These are phyloP conservation scores for Gymnobelideus leadbeateri DNA, from an alignment of 2,113 vertebrate species.

Conservation along the genomic window DNA sequence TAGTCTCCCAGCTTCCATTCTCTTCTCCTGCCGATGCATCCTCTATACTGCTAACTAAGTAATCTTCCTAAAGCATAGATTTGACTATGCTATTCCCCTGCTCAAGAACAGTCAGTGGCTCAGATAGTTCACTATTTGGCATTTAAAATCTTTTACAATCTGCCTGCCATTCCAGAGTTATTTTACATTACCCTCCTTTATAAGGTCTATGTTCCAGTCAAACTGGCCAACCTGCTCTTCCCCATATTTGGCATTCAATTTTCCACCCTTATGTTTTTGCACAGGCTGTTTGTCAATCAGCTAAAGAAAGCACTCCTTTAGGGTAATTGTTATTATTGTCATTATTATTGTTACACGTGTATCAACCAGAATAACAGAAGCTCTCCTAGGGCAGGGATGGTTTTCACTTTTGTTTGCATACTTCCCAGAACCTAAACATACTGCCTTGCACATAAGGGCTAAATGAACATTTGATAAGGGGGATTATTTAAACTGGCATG, in stretches of 20 bases:
- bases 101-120: neutral
- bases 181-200: neutral
- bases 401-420: neutral
- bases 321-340: neutral
- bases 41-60: neutral
- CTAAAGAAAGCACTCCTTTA: neutral
- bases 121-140: neutral
- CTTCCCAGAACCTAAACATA: neutral
- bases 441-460: neutral
- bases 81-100: neutral
- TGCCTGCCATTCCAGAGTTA: neutral
- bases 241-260: neutral
- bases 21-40: neutral
- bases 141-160: neutral
- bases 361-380: neutral
- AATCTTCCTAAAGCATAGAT: neutral
- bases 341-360: neutral
- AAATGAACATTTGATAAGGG: neutral
- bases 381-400: neutral
- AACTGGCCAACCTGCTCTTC: neutral
- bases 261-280: neutral
- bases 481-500: neutral
- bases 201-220: neutral
- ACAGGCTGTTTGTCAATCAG: neutral
- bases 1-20: neutral